Evolutionary conservation across 1,140 invertebrate species (phyloP).

Genomic region (Planococcus citri): DNA sequence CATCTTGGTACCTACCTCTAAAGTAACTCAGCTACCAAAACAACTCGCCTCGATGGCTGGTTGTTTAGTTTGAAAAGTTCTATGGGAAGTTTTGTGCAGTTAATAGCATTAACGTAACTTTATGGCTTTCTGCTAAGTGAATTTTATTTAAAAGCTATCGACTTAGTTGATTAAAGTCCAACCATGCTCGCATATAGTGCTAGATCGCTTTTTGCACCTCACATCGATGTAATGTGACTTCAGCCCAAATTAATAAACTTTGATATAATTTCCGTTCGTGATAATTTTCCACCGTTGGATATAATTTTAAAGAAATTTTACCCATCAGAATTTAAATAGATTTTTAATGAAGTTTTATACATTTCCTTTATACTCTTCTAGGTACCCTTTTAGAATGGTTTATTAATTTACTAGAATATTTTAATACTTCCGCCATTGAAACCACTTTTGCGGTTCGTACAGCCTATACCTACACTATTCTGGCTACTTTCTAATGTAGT

Average conservation of each 20-base stretch:
- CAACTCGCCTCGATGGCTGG: not conserved
- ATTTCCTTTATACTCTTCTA: no score
- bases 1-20: not conserved
- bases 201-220: not conserved
- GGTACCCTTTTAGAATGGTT: no score
- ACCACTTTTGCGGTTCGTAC: no score
- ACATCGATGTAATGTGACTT: not conserved
- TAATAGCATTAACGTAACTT: slow-evolving; percentile 1
- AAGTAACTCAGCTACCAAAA: not conserved
- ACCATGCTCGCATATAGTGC: not conserved
- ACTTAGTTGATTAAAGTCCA: not conserved
- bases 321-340: not conserved
- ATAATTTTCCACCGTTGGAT: not conserved
- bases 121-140: slow-evolving; percentile 2
- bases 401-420: no score
- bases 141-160: slow-evolving; percentile 8
- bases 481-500: no score
- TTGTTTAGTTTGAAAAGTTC: not conserved
- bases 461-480: no score
- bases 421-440: no score
- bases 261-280: not conserved
- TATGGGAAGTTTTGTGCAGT: not conserved
- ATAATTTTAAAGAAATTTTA: not conserved
- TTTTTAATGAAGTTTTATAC: not conserved
- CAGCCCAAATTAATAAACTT: not conserved